Conservation (phyloP, 2,113 vertebrate species). For the Trachemys scripta region DNA sequence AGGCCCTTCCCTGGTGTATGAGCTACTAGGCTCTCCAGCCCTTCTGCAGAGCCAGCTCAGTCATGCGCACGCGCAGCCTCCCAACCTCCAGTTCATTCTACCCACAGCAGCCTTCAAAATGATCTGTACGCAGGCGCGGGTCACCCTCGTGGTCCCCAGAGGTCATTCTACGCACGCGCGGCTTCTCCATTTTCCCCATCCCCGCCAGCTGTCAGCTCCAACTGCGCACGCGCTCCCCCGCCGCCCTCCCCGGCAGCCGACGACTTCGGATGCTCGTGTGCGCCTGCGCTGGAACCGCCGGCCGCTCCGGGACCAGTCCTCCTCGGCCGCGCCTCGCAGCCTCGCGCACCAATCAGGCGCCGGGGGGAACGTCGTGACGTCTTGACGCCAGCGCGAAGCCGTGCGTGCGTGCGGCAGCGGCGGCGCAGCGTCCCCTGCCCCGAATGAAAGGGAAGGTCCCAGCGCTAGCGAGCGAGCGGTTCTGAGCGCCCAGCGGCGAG, state of each 20-base stretch:
- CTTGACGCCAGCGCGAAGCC: neutral
- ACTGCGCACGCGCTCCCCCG: neutral
- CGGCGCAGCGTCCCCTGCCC: constrained; percentile 34
- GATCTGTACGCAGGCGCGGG: neutral
- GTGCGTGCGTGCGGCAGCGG: constrained; percentile 22
- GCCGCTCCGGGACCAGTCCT: neutral
- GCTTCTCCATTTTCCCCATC: neutral
- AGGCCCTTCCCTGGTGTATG: no score
- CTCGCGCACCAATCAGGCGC: neutral
- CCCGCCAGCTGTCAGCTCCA: neutral
- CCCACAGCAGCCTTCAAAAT: neutral
- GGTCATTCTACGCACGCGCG: neutral
- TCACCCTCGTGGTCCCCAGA: no score
- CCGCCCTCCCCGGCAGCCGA: rapidly evolving
- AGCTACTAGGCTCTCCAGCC: no score
- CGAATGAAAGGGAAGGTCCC: constrained; percentile 59
- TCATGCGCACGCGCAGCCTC: neutral
- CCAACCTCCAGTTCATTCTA: no score
- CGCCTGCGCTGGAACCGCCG: neutral
- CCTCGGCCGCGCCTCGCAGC: neutral
- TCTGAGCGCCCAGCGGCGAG: neutral
- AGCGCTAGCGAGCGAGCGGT: constrained; percentile 13
- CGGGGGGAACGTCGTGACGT: neutral
- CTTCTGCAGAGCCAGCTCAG: neutral
- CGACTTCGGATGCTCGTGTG: neutral